Conservation (phyloP, 2,888 invertebrate genomes). For the Zeuzera pyrina region DNA sequence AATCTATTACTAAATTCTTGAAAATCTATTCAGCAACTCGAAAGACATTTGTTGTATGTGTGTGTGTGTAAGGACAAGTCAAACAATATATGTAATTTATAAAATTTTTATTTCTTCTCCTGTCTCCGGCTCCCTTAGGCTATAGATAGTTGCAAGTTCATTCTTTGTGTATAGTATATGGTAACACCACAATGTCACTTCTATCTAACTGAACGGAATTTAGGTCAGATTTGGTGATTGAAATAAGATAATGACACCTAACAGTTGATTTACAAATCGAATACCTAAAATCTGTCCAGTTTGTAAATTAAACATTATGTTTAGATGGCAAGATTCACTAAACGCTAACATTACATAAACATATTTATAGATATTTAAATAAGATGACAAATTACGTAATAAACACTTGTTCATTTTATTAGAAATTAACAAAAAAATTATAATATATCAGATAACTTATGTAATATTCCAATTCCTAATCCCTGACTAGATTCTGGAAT, state of each 20-base stretch:
- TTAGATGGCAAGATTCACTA: constrained; percentile 66
- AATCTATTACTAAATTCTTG: too few species aligned
- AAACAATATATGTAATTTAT: constrained; percentile 56
- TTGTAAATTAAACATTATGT: constrained; percentile 46
- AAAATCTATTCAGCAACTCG: too few species aligned
- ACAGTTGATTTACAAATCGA: not conserved
- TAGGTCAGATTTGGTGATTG: constrained; percentile 18
- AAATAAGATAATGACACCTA: not conserved
- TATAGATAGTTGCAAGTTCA: constrained; percentile 51
- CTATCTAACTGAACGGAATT: constrained; percentile 37
- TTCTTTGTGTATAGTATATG: constrained; percentile 63
- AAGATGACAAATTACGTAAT: too few species aligned
- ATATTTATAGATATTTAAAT: too few species aligned
- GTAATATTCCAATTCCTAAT: too few species aligned
- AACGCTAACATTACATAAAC: constrained; percentile 62
- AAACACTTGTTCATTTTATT: too few species aligned
- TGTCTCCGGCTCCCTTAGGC: constrained; percentile 59
- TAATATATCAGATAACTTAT: too few species aligned
- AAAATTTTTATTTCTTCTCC: constrained; percentile 64
- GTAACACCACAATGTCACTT: constrained; percentile 62
- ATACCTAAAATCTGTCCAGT: constrained; percentile 31
- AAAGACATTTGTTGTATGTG: too few species aligned
- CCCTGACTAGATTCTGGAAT: too few species aligned
- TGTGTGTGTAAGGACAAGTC: constrained; percentile 15
- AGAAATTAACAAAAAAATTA: too few species aligned